These are phyloP conservation scores for Zophobas morio DNA, from an alignment of 1,140 invertebrate species.

Conservation along the genomic window DNA sequence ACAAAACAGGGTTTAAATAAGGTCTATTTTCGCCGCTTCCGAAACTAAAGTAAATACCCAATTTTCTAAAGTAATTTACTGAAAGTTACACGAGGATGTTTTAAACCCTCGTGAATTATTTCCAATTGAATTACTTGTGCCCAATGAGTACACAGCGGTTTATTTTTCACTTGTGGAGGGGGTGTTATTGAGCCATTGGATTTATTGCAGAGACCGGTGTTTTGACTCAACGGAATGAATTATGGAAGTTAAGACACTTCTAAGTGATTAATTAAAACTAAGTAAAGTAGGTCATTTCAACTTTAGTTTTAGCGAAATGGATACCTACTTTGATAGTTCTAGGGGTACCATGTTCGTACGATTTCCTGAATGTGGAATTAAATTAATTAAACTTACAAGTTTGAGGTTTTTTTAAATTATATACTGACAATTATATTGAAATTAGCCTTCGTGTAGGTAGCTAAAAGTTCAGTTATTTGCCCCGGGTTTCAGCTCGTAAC, in stretches of 20 bases:
- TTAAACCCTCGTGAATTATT: conserved; percentile 1
- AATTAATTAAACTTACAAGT: no score
- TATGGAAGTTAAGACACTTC: not conserved
- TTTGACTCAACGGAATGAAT: conserved; percentile 3
- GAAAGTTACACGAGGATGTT: not conserved
- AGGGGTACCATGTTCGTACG: no score
- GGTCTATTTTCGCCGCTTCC: not conserved
- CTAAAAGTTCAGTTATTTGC: no score
- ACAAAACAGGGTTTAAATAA: no score
- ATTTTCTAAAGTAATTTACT: not conserved
- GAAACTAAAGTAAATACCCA: not conserved
- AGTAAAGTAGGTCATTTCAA: no score
- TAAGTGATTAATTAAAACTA: not conserved
- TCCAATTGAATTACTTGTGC: not conserved
- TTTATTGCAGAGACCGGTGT: conserved; percentile 6
- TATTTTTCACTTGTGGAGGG: not conserved
- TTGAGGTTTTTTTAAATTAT: no score
- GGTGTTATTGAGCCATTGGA: not conserved
- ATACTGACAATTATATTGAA: no score
- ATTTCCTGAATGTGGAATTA: no score
- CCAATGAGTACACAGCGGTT: not conserved
- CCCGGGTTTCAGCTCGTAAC: no score
- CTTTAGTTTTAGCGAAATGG: no score
- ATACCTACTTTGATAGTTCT: no score
- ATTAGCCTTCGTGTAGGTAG: no score